A percentile compares a stretch with the other conserved stretches of the same genome.
phyloP scores from a whole-genome alignment of 2,797 vertebrate species.

The Alosa sapidissima region DNA sequence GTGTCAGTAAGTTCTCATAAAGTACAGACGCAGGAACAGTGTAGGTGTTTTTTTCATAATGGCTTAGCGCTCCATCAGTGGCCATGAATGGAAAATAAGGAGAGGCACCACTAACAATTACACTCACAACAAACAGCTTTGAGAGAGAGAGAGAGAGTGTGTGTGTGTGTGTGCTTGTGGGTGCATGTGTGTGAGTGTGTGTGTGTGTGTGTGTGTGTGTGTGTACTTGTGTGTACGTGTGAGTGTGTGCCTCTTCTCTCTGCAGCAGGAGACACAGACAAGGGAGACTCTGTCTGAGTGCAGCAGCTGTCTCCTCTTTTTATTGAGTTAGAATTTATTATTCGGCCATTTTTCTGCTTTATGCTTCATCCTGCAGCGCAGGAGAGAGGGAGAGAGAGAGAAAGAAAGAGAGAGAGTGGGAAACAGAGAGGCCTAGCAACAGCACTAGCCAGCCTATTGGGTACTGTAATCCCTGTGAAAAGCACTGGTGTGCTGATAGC shows the following conservation, averaged over 20 bases:
- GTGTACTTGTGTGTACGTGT: not conserved
- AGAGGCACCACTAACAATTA: not conserved
- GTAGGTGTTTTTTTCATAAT: not conserved
- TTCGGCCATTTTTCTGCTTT: conserved; percentile 76
- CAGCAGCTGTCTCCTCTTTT: conserved; percentile 71
- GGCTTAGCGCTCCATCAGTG: not conserved
- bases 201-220: not conserved
- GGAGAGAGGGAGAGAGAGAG: conserved; percentile 57
- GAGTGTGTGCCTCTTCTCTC: conserved; percentile 26
- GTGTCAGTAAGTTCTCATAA: not conserved
- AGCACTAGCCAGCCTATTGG: conserved; percentile 69
- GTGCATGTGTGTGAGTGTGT: not conserved
- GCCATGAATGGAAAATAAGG: not conserved
- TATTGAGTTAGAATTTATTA: conserved; percentile 80
- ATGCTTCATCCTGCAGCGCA: conserved; percentile 64
- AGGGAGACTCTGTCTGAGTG: conserved; percentile 70
- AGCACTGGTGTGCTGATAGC: conserved; percentile 70
- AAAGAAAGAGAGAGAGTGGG: conserved; percentile 5
- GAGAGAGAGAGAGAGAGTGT: not conserved
- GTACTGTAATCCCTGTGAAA: conserved; percentile 70
- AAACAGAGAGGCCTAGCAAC: conserved; percentile 68
- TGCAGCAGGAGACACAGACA: conserved; percentile 60
- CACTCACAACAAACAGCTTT: not conserved
- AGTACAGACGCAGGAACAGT: not conserved
- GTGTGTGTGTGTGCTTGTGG: too few species aligned